These are phyloP conservation scores for Blomia tropicalis DNA, from an alignment of 2,888 invertebrate genomes.

Conservation along the genomic window DNA sequence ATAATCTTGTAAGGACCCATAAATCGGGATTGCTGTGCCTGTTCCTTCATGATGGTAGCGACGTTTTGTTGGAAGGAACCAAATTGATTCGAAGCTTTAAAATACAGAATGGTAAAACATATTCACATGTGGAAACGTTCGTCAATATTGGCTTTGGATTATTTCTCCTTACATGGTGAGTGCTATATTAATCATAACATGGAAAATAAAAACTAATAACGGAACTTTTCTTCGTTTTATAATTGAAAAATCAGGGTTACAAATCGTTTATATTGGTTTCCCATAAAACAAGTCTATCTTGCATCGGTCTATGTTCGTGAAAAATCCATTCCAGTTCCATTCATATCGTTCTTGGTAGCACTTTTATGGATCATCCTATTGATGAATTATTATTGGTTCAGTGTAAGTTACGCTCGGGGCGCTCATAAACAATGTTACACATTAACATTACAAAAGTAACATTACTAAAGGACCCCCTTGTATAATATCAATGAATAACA, in stretches of 20 bases:
- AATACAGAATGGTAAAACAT: constrained; percentile 27
- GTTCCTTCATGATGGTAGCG: constrained; percentile 32
- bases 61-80: constrained; percentile 32
- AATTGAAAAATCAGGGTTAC: no score
- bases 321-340: constrained; percentile 30
- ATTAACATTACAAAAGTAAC: no score
- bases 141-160: constrained; percentile 31
- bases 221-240: constrained; percentile 16
- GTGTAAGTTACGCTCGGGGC: no score
- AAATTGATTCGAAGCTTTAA: constrained; percentile 33
- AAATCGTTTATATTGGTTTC: constrained; percentile 35
- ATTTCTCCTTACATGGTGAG: constrained; percentile 32
- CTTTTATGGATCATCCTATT: constrained; percentile 33
- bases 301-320: constrained; percentile 31
- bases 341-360: constrained; percentile 33
- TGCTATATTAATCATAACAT: constrained; percentile 14
- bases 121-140: constrained; percentile 29
- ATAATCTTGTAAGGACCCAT: constrained; percentile 29
- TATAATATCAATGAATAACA: no score
- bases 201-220: neutral
- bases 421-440: no score
- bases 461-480: no score
- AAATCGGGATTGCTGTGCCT: constrained; percentile 32
- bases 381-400: constrained; percentile 36
- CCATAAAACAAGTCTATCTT: constrained; percentile 34